A percentile compares a stretch with the other conserved stretches of the same genome.
phyloP scores from a whole-genome alignment of 2,797 vertebrate genomes.

The Anisognathus igniventris region DNA sequence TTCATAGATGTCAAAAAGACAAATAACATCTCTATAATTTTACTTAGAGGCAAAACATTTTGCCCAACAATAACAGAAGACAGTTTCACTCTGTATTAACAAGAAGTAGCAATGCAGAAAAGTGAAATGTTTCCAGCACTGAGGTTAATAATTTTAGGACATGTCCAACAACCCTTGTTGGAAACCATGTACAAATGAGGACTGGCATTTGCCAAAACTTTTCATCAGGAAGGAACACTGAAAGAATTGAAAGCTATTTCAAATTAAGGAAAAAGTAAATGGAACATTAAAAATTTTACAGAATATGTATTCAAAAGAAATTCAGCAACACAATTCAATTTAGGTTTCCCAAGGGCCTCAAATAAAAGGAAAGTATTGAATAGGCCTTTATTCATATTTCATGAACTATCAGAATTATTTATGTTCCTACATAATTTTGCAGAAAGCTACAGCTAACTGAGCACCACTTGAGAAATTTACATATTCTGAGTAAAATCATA shows the following conservation, averaged over 20 bases:
- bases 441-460: constrained; percentile 9
- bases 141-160: neutral
- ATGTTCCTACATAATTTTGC: neutral
- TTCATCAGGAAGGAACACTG: neutral
- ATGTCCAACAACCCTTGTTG: neutral
- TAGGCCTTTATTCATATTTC: constrained; percentile 14
- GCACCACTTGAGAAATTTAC: neutral
- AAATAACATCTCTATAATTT: neutral
- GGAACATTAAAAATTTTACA: neutral
- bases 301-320: neutral
- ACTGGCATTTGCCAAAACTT: neutral
- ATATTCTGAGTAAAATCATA: neutral
- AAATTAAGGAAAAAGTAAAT: neutral
- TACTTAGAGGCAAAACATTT: neutral
- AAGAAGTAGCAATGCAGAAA: neutral
- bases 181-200: neutral
- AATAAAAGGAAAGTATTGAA: neutral
- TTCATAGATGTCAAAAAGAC: neutral
- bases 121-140: neutral
- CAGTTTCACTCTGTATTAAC: neutral
- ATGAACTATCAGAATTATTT: constrained; percentile 26
- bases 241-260: neutral
- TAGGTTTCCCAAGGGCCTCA: neutral
- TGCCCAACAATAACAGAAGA: neutral
- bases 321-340: neutral